Evolutionary conservation across 2,888 invertebrate species (phyloP), one percentile per base, ranked within the genome.

Genomic region (Catonia carolina): DNA sequence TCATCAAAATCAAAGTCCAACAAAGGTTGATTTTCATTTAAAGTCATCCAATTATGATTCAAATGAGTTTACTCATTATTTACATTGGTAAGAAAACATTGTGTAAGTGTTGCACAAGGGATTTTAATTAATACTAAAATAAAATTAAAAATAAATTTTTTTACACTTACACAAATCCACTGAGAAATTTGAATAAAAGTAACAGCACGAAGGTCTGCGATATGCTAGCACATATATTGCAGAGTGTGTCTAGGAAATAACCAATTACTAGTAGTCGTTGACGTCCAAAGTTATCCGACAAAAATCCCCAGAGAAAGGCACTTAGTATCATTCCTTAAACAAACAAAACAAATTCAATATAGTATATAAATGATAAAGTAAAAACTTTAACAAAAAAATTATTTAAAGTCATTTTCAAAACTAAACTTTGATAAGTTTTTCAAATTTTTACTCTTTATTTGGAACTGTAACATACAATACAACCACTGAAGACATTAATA

Each of bases 261-360:
- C 86, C 86, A 67, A 78, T 76, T 23, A 84, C 73, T 64, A 89
- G 74, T 53, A 88, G 77, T 67, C 79, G 80, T 62, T 78, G 79
- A 58, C 86, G 76, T 8, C 87, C 89, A 58, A 84, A 75, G 0
- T 84, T 83, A 68, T 89, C 89, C 0, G 86, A 84, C 5, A 88
- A 70, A 67, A 83, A 86, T 0, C 89, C 89, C 89, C 89, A 89
- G 2, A 86, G 61, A 68, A 86, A 77, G 0, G 85, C 84, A 36
- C 86, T 85, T 1, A 79, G 75, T 63, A 85, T 82, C 86, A 89
- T 89, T 18, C 86, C 89, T 86, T 68, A 1, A 68, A 67, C 54
- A 27, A 61, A 54, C 27, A 55, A 49, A 47, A 48, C 14, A 35
- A 59, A 14, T 6, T 23, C 47, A 47, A 20, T 8, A 47, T 37